Evolutionary conservation across 2,797 vertebrate genomes (phyloP).

Genomic region (Falco novaeseelandiae): DNA sequence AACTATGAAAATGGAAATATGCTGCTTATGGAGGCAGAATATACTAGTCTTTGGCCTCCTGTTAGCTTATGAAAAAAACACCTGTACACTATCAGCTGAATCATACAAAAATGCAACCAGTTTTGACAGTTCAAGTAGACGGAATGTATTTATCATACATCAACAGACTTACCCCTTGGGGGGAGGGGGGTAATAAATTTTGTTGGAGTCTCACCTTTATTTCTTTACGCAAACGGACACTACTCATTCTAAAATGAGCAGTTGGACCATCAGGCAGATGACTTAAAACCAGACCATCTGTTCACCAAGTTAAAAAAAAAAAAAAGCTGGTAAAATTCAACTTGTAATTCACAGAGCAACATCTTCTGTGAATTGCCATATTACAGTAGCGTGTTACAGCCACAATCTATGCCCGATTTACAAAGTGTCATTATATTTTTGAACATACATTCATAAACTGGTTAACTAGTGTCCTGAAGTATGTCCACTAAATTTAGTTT

Average conservation of each 20-base stretch:
- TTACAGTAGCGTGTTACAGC: neutral
- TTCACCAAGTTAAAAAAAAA: constrained; percentile 68
- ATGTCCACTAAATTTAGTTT: neutral
- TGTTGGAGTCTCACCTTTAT: constrained; percentile 83
- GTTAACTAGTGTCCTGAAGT: neutral
- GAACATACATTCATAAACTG: neutral
- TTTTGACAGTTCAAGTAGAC: neutral
- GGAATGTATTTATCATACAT: neutral
- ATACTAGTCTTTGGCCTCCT: neutral
- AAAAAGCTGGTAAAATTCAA: neutral
- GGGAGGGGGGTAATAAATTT: too few relatives aligned
- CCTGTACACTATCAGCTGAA: neutral
- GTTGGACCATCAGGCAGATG: constrained; percentile 96
- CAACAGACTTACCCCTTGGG: neutral
- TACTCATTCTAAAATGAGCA: constrained; percentile 96
- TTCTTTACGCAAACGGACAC: constrained; percentile 92
- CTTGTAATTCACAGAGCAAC: neutral
- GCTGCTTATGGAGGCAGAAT: neutral
- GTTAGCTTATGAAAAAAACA: fast-evolving
- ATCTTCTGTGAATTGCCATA: neutral
- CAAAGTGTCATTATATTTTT: neutral
- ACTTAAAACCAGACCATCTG: constrained; percentile 95
- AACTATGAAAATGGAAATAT: neutral
- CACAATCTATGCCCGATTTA: neutral
- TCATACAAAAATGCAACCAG: neutral